Base-by-base conservation (phyloP, 2,888 invertebrate species). In the Acanthosepion lycidas region DNA sequence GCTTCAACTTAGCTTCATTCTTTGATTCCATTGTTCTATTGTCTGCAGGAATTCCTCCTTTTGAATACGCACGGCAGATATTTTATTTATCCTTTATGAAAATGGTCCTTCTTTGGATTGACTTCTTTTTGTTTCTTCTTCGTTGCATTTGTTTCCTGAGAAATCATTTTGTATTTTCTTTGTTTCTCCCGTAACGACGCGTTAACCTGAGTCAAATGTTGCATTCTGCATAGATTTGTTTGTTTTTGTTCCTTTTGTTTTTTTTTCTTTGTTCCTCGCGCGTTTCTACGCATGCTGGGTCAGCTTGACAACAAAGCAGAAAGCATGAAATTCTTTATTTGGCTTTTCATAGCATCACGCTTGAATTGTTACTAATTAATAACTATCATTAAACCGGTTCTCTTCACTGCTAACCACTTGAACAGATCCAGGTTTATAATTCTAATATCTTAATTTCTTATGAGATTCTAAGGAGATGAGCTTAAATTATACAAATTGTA, bases 21-120 rank as follows among this genome's bases (percentile, higher is more conserved):
- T 78, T 78, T n/a, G 78, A 78, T n/a, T 78, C 78, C n/a, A 78
- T 78, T 78, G 78, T 78, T 78, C 78, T 18, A 78, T 78, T 78
- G n/a, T 78, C 78, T 78, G 15, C n/a, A 78, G 78, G 78, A 78
- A 78, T 78, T 33, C 78, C 78, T 78, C 78, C 78, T 78, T 78
- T 33, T 78, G 15, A 78, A 78, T 33, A 15, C 12, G 28, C 78
- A 33, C 12, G 78, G 15, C 78, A n/a, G n/a, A n/a, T 33, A 78
- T n/a, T 33, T 33, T 33, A n/a, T 78, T 78, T 78, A 78, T 78
- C n/a, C 23, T 33, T 78, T 78, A 33, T 78, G n/a, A 33, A 78
- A 78, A 78, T 33, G 5, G 5, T 78, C n/a, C 78, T 78, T 33
- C 12, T 15, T 33, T 78, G 20, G 2, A n/a, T n/a, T 78, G 15